A percentile compares a stretch with the other conserved stretches of the same genome.
phyloP scores from a whole-genome alignment of 2,113 vertebrate genomes.

The Neoarius graeffei region DNA sequence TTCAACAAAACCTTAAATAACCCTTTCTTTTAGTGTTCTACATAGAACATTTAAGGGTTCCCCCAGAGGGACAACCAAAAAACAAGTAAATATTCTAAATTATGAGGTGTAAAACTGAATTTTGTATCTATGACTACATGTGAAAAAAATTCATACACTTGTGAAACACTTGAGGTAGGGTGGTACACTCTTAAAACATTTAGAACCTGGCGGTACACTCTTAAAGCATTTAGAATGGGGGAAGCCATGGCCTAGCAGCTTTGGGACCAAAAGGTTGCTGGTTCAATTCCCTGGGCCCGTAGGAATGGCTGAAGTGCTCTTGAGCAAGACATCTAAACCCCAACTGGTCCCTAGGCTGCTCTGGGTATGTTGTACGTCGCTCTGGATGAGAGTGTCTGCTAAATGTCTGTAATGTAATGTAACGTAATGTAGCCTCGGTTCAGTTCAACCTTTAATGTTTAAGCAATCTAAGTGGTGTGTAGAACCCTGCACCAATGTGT shows the following conservation, averaged over 20 bases:
- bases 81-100: background rate
- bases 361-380: no score
- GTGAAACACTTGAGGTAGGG: background rate
- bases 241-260: no score
- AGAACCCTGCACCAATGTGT: background rate
- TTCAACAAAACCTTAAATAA: background rate
- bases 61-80: background rate
- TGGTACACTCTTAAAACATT: background rate
- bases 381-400: no score
- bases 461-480: background rate
- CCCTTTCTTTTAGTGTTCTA: background rate
- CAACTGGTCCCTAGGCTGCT: no score
- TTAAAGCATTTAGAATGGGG: no score
- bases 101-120: background rate
- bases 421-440: no score
- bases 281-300: no score
- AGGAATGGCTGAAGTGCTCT: no score
- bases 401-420: no score
- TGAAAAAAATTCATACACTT: background rate
- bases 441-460: background rate
- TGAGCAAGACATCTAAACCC: no score
- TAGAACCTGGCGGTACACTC: background rate
- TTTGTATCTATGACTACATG: background rate
- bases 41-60: background rate
- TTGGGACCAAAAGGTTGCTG: no score